phyloP scores from a whole-genome alignment of 2,888 invertebrate genomes.

The Pyrochroa serraticornis region DNA sequence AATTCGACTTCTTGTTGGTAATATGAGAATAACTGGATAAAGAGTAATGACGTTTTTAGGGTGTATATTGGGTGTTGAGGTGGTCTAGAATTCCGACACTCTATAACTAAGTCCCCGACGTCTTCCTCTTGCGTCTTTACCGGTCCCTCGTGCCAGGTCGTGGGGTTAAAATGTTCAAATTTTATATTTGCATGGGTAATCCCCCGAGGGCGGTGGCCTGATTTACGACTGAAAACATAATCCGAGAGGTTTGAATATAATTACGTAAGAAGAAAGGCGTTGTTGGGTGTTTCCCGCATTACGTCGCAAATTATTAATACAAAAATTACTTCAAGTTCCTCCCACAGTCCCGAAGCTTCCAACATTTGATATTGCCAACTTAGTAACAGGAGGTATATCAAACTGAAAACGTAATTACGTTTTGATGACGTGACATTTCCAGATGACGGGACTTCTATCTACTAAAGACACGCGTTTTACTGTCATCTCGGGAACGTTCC shows the following conservation, averaged over 20 bases:
- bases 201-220: not conserved
- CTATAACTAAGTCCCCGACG: no score
- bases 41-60: no score
- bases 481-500: not conserved
- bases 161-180: not conserved
- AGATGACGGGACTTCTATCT: slow-evolving; percentile 14
- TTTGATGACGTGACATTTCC: slow-evolving; percentile 25
- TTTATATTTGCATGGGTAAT: slow-evolving; percentile 3
- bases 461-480: slow-evolving; percentile 12
- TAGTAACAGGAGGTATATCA: slow-evolving; percentile 5
- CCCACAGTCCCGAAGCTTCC: no score
- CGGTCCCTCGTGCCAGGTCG: no score
- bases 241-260: not conserved
- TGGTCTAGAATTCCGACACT: no score
- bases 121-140: no score
- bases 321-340: no score
- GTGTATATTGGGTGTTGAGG: no score
- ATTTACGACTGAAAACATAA: slow-evolving; percentile 1
- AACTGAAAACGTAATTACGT: slow-evolving; percentile 20
- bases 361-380: slow-evolving; percentile 1
- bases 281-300: no score
- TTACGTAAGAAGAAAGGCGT: not conserved
- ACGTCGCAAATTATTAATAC: no score
- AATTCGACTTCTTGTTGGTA: no score
- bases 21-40: no score